phyloP scores from a whole-genome alignment of 2,113 vertebrate genomes.

The Oreochromis tanganicae region DNA sequence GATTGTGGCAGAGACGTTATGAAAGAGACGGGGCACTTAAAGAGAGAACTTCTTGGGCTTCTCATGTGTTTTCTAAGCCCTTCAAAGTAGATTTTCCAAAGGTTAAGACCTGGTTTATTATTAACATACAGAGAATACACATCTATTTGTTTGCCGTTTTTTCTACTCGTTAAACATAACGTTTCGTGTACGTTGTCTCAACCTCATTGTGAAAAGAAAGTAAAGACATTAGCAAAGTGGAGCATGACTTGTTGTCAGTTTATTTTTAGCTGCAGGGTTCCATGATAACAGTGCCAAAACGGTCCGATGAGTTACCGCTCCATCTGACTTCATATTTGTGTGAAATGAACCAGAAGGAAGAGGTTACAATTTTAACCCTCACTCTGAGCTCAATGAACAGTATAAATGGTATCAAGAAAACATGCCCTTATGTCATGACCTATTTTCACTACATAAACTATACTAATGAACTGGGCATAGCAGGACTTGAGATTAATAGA shows the following conservation, averaged over 20 bases:
- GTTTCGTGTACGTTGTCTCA: not conserved
- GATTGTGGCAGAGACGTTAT: not conserved
- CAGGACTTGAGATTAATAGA: not conserved
- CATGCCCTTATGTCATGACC: not conserved
- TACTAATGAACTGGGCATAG: not conserved
- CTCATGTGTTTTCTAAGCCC: not conserved
- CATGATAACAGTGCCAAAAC: not conserved
- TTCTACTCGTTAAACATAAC: not conserved
- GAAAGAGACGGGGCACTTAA: accelerated
- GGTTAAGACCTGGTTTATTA: not conserved
- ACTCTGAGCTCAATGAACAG: not conserved
- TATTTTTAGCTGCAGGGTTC: not conserved
- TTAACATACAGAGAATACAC: not conserved
- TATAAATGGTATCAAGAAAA: not conserved
- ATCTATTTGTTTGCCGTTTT: not conserved
- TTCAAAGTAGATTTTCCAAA: not conserved
- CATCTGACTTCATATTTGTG: not conserved
- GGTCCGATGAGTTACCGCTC: not conserved
- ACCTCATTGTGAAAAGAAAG: not conserved
- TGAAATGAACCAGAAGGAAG: not conserved
- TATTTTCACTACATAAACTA: not conserved
- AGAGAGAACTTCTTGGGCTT: not conserved
- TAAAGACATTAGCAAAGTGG: not conserved
- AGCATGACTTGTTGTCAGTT: not conserved
- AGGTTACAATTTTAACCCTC: not conserved